Evolutionary conservation across 2,797 vertebrate species (phyloP), one percentile per base, ranked within the genome.

Genomic region (Sebastes steindachneri): DNA sequence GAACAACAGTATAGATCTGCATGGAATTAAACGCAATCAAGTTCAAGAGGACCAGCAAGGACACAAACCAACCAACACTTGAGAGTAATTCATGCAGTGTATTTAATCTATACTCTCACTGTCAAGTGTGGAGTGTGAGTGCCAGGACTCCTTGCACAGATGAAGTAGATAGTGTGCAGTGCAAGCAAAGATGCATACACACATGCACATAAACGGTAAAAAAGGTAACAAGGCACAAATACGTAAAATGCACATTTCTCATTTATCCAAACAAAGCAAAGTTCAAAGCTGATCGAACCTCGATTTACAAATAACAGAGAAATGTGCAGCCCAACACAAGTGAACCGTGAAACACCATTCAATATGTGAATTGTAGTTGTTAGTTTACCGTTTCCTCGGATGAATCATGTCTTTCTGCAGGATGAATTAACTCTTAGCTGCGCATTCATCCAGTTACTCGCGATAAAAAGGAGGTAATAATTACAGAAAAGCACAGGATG

Each of bases 381-480:
- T 28, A 12, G n/a, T 9, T 28, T 37, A 15, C 60, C 28, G 12
- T 82, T 68, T 66, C 10, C 41, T 65, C 19, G 33, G 55, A 64
- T 70, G 67, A 37, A 60, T 68, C 28, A 11, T 0, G 68, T 57
- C 45, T 57, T 79, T 65, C 33, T 70, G 67, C 14, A 57, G 65
- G 26, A 65, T 76, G 33, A 59, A 67, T 25, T 14, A 54, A 73
- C 64, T 64, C n/a, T 53, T 65, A 58, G 29, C 25, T 37, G 60
- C 48, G 54, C 31, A 62, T 55, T 73, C 74, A 79, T 73, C 53
- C 79, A 73, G 25, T 66, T 35, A 57, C 19, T 57, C 55, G 14
- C 28, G 31, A 33, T 7, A 62, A 14, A 68, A 45, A 45, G 19
- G 19, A 74, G 21, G 26, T 53, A 35, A 70, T 74, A 73, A 70